A percentile compares a stretch with the other conserved stretches of the same genome.
Conservation (phyloP, 2,113 vertebrate genomes). For the Pluvialis apricaria region DNA sequence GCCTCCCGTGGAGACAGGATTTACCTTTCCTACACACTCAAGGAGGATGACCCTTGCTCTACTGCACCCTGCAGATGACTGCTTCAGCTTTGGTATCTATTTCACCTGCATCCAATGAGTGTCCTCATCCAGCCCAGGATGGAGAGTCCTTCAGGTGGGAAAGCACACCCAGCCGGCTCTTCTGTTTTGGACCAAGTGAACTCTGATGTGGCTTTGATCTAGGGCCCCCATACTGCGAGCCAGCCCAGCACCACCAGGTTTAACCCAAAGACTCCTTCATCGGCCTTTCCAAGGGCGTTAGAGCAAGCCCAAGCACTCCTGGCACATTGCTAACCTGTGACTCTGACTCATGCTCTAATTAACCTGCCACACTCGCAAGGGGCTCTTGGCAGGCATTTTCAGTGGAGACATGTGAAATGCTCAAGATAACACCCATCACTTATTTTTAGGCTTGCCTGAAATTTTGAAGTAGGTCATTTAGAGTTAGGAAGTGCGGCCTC, state of each 20-base stretch:
- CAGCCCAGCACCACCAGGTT: background rate
- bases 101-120: background rate
- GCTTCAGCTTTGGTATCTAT: background rate
- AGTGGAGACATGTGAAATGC: background rate
- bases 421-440: background rate
- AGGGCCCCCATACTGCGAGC: background rate
- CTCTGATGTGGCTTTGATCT: background rate
- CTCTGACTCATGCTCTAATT: conserved; percentile 25
- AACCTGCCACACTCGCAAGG: background rate
- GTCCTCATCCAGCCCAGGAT: background rate
- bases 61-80: background rate
- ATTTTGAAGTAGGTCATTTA: background rate
- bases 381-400: background rate
- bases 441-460: conserved; percentile 52
- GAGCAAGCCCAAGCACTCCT: background rate
- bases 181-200: background rate
- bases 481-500: fast-evolving
- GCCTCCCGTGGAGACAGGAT: background rate
- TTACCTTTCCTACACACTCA: background rate
- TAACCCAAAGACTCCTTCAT: background rate
- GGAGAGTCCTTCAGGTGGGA: background rate
- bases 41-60: background rate
- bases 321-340: background rate
- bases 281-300: background rate
- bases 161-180: background rate